A percentile compares a stretch with the other conserved stretches of the same genome.
Conservation (phyloP, 2,888 invertebrate genomes). For the Criorhina ranunculi region DNA sequence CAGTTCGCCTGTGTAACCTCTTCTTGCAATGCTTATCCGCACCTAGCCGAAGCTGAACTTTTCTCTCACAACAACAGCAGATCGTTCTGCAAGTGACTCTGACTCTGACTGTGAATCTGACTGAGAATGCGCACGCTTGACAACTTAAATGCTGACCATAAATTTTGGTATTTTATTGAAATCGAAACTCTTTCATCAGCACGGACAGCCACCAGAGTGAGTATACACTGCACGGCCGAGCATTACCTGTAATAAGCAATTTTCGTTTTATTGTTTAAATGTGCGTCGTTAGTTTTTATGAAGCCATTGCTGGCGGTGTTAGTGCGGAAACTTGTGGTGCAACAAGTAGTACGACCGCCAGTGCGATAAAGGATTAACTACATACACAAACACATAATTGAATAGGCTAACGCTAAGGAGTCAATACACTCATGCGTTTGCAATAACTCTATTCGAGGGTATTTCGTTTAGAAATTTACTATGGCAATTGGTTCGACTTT, state of each 20-base stretch:
- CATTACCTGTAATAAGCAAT: conserved; percentile 59
- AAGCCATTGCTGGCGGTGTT: conserved; percentile 12
- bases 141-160: conserved; percentile 54
- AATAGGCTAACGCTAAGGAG: conserved; percentile 17
- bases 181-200: conserved; percentile 62
- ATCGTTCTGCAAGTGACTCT: conserved; percentile 27
- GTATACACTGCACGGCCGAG: conserved; percentile 16
- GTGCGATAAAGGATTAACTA: conserved; percentile 14
- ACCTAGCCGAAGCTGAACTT: neutral
- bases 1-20: conserved; percentile 2
- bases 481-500: conserved; percentile 26
- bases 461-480: conserved; percentile 22
- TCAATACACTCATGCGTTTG: conserved; percentile 32
- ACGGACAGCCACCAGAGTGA: neutral
- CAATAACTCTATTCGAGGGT: conserved; percentile 48
- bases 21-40: neutral
- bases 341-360: neutral
- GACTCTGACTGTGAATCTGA: conserved; percentile 2
- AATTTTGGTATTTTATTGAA: conserved; percentile 63
- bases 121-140: conserved; percentile 42
- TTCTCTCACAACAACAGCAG: conserved; percentile 9
- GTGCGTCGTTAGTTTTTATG: conserved; percentile 59
- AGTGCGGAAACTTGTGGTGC: neutral
- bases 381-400: conserved; percentile 23
- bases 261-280: conserved; percentile 61